Base-by-base conservation (phyloP, 2,113 vertebrate species). In the Dendropsophus ebraccatus region DNA sequence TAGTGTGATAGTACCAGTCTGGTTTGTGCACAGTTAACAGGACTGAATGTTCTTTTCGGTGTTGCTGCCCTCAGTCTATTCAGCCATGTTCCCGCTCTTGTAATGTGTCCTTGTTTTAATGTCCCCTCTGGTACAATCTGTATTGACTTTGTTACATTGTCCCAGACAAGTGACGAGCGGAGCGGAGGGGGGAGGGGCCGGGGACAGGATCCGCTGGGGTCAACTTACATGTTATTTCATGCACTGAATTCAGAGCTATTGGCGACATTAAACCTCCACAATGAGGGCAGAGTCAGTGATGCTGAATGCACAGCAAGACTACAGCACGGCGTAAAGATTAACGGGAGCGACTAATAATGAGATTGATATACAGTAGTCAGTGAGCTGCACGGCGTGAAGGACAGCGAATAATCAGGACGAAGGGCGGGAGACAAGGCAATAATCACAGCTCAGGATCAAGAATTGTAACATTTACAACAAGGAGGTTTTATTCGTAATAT, bases 111-210 rank as follows among this genome's bases (percentile, higher is more conserved):
- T 56, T 78, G 75, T 35, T 35, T n/a, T 56, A 78, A 78, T 78
- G 52, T 78, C 35, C 52, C 75, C 75, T 78, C 28, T 35, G 52
- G 75, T 78, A 78, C 75, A 78, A 35, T 56, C 56, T 78, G 50
- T 78, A 56, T 56, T 78, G 75, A 78, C 50, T 56, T 35, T 54
- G 30, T 50, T 35, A 58, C 52, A 78, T 78, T 78, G 75, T 78
- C 28, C 75, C 50, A 35, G 28, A 49, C 75, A 30, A 23, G 25
- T 62, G 56, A 58, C 23, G 11, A 58, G 1, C 1, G 23, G 2
- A 58, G 23, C 5, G 58, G 58, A 62, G 58, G 25, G n/a, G 58
- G 50, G 6, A 0, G 75, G 17, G 52, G 7, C 4, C 16, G 19
- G 41, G 16, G 75, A 10, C 45, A 10, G 12, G 8, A 21, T 23